Evolutionary conservation across 2,113 vertebrate species (phyloP).

Genomic region (Orycteropus afer): DNA sequence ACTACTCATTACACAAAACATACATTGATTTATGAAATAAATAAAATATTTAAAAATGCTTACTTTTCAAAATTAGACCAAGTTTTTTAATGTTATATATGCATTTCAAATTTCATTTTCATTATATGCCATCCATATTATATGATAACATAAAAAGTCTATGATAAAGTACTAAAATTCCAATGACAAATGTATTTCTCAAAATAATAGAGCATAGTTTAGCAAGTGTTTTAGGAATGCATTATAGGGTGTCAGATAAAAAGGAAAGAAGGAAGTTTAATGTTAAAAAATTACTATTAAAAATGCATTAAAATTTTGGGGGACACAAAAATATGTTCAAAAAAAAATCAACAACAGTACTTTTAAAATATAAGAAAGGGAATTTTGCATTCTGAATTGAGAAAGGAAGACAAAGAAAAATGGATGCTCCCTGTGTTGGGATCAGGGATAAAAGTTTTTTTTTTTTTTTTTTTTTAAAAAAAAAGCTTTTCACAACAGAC

Average conservation of each 20-base stretch:
- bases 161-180: neutral
- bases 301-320: neutral
- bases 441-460: too few species aligned
- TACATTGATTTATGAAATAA: neutral
- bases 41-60: neutral
- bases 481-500: neutral
- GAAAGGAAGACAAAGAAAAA: neutral
- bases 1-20: neutral
- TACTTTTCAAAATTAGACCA: neutral
- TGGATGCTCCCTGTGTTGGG: neutral
- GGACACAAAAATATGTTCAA: neutral
- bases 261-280: neutral
- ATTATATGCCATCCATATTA: neutral
- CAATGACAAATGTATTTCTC: neutral
- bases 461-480: too few species aligned
- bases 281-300: neutral
- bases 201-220: neutral
- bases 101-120: neutral
- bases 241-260: neutral
- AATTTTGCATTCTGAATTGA: neutral
- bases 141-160: neutral
- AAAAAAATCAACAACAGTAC: neutral
- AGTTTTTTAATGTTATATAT: neutral
- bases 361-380: neutral
- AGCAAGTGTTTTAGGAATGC: neutral